phyloP scores from a whole-genome alignment of 2,888 invertebrate genomes.

The Drosophila falleni region DNA sequence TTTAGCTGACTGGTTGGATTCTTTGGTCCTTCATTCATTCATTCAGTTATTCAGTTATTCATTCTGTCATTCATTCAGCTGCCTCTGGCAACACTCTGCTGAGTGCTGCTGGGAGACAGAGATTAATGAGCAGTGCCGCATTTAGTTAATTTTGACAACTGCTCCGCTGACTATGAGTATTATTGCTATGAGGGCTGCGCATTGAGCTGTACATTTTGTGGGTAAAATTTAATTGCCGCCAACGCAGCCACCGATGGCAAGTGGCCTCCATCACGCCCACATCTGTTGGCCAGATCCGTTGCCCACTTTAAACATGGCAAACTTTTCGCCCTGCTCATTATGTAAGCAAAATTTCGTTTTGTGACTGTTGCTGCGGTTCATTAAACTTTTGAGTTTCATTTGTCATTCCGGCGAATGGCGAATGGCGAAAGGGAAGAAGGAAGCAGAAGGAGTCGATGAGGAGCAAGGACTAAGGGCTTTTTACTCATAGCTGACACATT shows the following conservation, averaged over 20 bases:
- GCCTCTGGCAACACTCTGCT: slow-evolving; percentile 34
- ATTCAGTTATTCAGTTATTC: slow-evolving; percentile 19
- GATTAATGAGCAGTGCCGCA: slow-evolving; percentile 75
- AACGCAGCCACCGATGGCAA: slow-evolving; percentile 29
- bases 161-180: slow-evolving; percentile 63
- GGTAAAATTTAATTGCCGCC: slow-evolving; percentile 70
- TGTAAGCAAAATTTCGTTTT: slow-evolving; percentile 63
- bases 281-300: slow-evolving; percentile 10
- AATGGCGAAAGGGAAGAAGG: not conserved
- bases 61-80: slow-evolving; percentile 44
- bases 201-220: slow-evolving; percentile 65
- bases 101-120: slow-evolving; percentile 61
- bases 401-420: slow-evolving; percentile 50
- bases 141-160: slow-evolving; percentile 79
- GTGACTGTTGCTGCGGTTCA: slow-evolving; percentile 73
- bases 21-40: slow-evolving; percentile 45
- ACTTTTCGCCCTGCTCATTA: slow-evolving; percentile 51
- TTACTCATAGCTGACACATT: slow-evolving; percentile 40
- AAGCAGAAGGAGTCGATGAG: not conserved
- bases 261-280: slow-evolving; percentile 26
- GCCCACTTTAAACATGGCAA: slow-evolving; percentile 30
- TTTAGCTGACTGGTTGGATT: slow-evolving; percentile 25
- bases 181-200: slow-evolving; percentile 47
- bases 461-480: not conserved
- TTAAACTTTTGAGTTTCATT: slow-evolving; percentile 76